phyloP scores from a whole-genome alignment of 1,140 invertebrate genomes.

The Ridgeia piscesae region DNA sequence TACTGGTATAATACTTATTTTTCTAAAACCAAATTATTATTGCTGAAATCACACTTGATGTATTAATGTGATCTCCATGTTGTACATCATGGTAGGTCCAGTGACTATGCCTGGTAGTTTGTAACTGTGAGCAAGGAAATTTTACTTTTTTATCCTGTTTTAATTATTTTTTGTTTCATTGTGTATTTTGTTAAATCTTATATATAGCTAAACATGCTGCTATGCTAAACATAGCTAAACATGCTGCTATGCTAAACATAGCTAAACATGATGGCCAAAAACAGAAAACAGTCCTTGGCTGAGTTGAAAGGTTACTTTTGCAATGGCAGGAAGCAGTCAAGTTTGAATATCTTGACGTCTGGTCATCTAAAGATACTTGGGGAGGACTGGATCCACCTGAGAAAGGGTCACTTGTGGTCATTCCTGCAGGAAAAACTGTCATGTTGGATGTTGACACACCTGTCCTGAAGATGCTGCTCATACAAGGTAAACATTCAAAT shows the following conservation, averaged over 20 bases:
- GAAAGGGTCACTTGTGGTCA: slow-evolving; percentile 36
- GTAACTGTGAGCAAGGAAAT: background rate
- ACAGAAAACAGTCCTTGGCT: background rate
- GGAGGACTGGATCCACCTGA: slow-evolving; percentile 2
- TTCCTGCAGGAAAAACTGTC: slow-evolving; percentile 35
- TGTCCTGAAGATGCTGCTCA: slow-evolving; percentile 14
- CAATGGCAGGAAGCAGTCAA: background rate
- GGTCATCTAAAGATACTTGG: slow-evolving; percentile 22
- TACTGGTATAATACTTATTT: background rate
- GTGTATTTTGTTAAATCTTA: background rate
- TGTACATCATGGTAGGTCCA: too few relatives aligned
- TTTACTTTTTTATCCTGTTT: background rate
- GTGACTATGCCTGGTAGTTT: background rate
- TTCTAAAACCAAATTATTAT: too few relatives aligned
- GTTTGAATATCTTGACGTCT: slow-evolving; percentile 22
- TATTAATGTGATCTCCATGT: too few relatives aligned
- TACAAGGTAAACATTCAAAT: slow-evolving; percentile 1
- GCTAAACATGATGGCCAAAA: background rate
- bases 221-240: too few relatives aligned
- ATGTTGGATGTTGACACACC: slow-evolving; percentile 16
- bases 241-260: background rate
- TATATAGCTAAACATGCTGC: background rate
- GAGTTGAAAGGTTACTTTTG: background rate
- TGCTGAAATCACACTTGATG: too few relatives aligned
- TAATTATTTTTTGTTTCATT: background rate